Percentiles rank a stretch among this genome's conserved stretches.
These are phyloP conservation scores for Xenops minutus DNA, from an alignment of 2,797 vertebrate species.

Conservation along the genomic window DNA sequence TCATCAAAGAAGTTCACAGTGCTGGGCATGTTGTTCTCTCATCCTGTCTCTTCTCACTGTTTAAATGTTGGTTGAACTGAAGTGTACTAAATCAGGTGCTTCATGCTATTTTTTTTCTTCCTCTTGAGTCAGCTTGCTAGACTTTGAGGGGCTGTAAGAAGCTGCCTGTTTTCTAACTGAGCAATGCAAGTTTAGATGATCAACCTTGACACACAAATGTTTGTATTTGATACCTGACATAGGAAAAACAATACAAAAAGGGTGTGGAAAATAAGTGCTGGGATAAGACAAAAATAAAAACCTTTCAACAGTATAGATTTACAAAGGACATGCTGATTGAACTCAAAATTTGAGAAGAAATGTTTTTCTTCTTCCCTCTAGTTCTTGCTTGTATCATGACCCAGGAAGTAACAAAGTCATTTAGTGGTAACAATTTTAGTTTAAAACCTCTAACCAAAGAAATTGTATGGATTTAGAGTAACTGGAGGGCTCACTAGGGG, in stretches of 20 bases:
- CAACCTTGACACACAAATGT: neutral
- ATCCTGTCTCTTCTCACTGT: neutral
- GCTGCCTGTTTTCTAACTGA: neutral
- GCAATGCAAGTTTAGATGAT: neutral
- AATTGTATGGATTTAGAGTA: neutral
- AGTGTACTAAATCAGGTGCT: neutral
- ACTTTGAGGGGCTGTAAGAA: neutral
- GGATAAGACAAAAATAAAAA: neutral
- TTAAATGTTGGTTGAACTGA: neutral
- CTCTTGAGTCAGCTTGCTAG: rapidly evolving
- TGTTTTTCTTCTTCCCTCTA: neutral
- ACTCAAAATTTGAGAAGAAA: neutral
- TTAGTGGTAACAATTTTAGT: neutral
- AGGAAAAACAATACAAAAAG: neutral
- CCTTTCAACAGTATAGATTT: rapidly evolving
- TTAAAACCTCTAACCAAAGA: neutral
- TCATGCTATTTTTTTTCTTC: neutral
- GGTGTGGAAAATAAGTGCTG: neutral
- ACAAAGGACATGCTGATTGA: neutral
- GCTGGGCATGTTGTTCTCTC: neutral
- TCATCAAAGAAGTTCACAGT: neutral
- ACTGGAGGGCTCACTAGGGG: neutral
- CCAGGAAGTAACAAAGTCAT: neutral
- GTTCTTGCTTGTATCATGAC: neutral
- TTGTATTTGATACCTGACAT: neutral